Base-by-base conservation (phyloP, 2,797 vertebrate genomes). In the Anolis apletophallus region DNA sequence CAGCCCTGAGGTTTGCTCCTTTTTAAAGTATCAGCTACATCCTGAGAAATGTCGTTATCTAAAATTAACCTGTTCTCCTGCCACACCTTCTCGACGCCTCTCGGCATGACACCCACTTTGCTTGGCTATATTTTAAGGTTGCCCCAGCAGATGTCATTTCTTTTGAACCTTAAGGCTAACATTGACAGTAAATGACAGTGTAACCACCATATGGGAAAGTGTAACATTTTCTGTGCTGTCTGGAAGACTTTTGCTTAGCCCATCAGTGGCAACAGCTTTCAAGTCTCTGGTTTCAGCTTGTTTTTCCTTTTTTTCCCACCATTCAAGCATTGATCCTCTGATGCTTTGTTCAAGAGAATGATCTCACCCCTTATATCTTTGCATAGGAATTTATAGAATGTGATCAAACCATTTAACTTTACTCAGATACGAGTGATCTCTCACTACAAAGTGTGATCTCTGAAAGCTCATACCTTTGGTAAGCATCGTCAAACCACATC, bases 381-480 rank as follows among this genome's bases (percentile, higher is more conserved):
- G 23, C 81, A 46, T 40, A 86, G 34, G 29, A 75, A 81, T 55
- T 67, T 46, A 81, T 13, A 54, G 46, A 75, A 67, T 55, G 54
- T n/a, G 16, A 86, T 86, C 46, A 67, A 67, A 54, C 59, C 50
- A 5, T 86, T 73, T 74, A 86, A 64, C 57, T 74, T 68, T 54
- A 81, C 54, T 26, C 21, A 67, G 79, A 23, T 40, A 40, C 21
- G 50, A 81, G 71, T 81, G 79, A 81, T 86, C 26, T 86, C 59
- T 54, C 61, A 29, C 59, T 75, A 34, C 46, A 86, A 73, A 67
- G 72, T 75, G 55, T 75, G 80, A 55, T 81, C 34, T 81, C 59
- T 80, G 57, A 81, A 81, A 32, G n/a, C 32, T 76, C 85, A 87
- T 76, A 1, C 79, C 29, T 90, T 88, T 7, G 29, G 69, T 75